These are phyloP conservation scores for Carlito syrichta DNA, from an alignment of 2,113 vertebrate genomes.

Conservation along the genomic window DNA sequence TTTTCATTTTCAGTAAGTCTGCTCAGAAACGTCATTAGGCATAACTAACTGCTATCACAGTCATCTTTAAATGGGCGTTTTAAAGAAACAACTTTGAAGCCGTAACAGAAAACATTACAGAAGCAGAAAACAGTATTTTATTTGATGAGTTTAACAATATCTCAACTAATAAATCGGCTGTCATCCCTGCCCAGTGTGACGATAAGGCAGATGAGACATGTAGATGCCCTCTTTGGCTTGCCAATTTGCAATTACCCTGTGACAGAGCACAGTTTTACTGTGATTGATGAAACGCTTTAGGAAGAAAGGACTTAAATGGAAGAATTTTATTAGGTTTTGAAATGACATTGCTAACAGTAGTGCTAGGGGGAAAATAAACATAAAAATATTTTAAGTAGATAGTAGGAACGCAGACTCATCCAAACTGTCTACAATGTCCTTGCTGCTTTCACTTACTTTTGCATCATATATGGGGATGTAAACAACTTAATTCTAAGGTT, in stretches of 20 bases:
- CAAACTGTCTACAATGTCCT: constrained; percentile 71
- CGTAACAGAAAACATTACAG: constrained; percentile 74
- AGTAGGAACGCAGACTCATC: constrained; percentile 15
- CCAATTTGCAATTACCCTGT: constrained; percentile 75
- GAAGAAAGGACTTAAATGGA: constrained; percentile 56
- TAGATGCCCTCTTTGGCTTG: constrained; percentile 65
- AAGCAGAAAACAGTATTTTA: constrained; percentile 67
- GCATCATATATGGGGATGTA: constrained; percentile 63
- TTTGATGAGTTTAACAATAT: constrained; percentile 79
- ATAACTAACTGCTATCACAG: constrained; percentile 45
- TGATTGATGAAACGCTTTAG: constrained; percentile 77
- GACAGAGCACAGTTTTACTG: constrained; percentile 66
- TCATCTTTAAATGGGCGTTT: constrained; percentile 45
- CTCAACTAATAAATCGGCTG: constrained; percentile 80
- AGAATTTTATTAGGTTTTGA: constrained; percentile 72
- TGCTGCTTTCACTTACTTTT: constrained; percentile 73
- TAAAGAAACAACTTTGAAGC: constrained; percentile 57
- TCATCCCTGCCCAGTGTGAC: constrained; percentile 66
- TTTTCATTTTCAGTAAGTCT: background rate
- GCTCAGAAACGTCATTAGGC: constrained; percentile 47
- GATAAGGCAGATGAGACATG: constrained; percentile 70
- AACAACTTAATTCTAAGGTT: constrained; percentile 79
- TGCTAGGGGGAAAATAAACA: constrained; percentile 65
- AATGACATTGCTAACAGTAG: constrained; percentile 64
- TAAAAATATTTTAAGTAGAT: constrained; percentile 67